Evolutionary conservation across 1,140 invertebrate genomes (phyloP).

Genomic region (Aleiodes sp.): DNA sequence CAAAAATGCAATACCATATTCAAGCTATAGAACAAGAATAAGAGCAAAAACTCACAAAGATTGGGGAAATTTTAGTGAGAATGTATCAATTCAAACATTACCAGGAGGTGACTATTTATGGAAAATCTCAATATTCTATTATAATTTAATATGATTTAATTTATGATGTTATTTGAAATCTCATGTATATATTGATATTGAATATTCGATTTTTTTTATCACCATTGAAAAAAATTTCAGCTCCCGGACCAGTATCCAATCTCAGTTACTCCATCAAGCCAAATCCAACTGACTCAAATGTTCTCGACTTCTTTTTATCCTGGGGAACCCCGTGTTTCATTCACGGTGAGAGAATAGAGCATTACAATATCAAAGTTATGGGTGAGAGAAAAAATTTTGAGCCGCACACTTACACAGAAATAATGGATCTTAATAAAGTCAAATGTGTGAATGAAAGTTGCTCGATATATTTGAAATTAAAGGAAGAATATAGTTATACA

Average conservation of each 20-base stretch:
- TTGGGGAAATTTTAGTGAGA: constrained; percentile 45
- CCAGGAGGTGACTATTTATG: constrained; percentile 36
- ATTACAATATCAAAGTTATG: constrained; percentile 42
- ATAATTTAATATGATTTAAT: neutral
- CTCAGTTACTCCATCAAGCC: constrained; percentile 37
- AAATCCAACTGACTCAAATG: constrained; percentile 39
- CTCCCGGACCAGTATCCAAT: constrained; percentile 46
- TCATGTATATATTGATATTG: neutral
- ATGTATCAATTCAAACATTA: constrained; percentile 29
- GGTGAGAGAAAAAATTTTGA: constrained; percentile 42
- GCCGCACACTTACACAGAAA: constrained; percentile 24
- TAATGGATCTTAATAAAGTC: constrained; percentile 19
- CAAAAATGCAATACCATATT: constrained; percentile 38
- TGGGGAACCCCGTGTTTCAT: constrained; percentile 52
- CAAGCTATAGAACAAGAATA: constrained; percentile 46
- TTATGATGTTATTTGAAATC: constrained; percentile 1
- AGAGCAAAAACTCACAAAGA: constrained; percentile 49
- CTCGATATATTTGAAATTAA: constrained; percentile 42
- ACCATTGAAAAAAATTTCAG: constrained; percentile 34
- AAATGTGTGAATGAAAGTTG: constrained; percentile 40
- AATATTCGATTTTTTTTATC: too few species aligned
- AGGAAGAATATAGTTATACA: constrained; percentile 50
- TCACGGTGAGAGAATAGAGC: constrained; percentile 45
- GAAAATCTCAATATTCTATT: neutral
- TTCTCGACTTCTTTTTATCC: constrained; percentile 46